Conservation (phyloP, 2,113 vertebrate species). For the Hippocampus abdominalis region DNA sequence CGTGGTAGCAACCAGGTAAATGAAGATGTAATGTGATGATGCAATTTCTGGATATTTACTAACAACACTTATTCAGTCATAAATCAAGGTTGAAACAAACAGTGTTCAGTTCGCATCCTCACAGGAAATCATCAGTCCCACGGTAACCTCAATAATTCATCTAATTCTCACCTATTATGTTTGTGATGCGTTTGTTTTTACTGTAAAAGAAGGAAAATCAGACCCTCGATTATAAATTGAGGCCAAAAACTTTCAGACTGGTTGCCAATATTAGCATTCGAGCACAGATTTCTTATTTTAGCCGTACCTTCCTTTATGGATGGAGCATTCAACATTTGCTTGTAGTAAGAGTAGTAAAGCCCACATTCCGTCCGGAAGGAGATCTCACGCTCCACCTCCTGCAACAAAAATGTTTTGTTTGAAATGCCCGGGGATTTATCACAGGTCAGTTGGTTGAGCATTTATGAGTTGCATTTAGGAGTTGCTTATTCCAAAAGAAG, state of each 20-base stretch:
- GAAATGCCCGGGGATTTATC: neutral
- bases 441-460: neutral
- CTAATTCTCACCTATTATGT: neutral
- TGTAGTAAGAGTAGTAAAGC: slow-evolving; percentile 98
- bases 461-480: neutral
- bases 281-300: neutral
- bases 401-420: slow-evolving; percentile 28
- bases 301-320: slow-evolving; percentile 86
- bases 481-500: neutral
- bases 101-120: neutral
- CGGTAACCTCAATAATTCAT: no score
- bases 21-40: neutral
- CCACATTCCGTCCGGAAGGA: slow-evolving; percentile 97
- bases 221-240: neutral
- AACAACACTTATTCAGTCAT: neutral
- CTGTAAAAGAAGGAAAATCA: no score
- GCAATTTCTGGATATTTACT: neutral
- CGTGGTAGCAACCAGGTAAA: neutral
- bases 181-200: neutral
- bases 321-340: slow-evolving; percentile 90
- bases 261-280: neutral
- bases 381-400: slow-evolving; percentile 98
- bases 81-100: neutral
- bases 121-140: neutral
- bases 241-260: neutral